These are phyloP conservation scores for Lasioglossum lativentre DNA, from an alignment of 2,888 invertebrate genomes.

Conservation along the genomic window DNA sequence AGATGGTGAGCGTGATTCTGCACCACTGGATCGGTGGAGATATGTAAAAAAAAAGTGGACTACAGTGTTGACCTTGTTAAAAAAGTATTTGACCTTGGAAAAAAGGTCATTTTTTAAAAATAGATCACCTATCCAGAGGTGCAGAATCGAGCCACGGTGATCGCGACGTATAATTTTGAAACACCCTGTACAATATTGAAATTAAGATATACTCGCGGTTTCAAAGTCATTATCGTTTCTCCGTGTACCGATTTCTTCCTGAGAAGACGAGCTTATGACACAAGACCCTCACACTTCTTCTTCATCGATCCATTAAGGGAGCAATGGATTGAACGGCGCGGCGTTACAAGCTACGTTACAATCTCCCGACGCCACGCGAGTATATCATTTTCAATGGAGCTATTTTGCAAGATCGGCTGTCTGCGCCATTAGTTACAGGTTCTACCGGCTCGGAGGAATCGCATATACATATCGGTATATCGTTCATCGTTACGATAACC, in stretches of 20 bases:
- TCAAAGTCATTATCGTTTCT: background rate
- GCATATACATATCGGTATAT: background rate
- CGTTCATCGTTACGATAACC: slow-evolving; percentile 14
- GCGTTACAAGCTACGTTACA: background rate
- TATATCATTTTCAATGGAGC: background rate
- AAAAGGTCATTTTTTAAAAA: too few species aligned
- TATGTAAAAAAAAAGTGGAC: too few species aligned
- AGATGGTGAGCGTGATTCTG: too few species aligned
- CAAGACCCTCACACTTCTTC: background rate
- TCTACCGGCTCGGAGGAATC: background rate
- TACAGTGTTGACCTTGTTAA: too few species aligned
- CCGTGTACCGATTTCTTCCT: background rate
- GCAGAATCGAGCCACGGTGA: too few species aligned
- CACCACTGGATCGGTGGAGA: too few species aligned
- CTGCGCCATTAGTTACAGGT: slow-evolving; percentile 3
- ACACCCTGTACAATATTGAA: background rate
- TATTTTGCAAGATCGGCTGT: background rate
- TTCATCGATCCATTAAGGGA: background rate
- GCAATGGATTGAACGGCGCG: background rate
- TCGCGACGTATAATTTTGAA: background rate
- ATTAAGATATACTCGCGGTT: background rate
- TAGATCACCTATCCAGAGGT: too few species aligned
- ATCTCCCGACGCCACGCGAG: background rate
- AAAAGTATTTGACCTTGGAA: too few species aligned
- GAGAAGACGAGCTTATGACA: background rate